Base-by-base conservation (phyloP, 2,797 vertebrate genomes). In the Valencia hispanica region DNA sequence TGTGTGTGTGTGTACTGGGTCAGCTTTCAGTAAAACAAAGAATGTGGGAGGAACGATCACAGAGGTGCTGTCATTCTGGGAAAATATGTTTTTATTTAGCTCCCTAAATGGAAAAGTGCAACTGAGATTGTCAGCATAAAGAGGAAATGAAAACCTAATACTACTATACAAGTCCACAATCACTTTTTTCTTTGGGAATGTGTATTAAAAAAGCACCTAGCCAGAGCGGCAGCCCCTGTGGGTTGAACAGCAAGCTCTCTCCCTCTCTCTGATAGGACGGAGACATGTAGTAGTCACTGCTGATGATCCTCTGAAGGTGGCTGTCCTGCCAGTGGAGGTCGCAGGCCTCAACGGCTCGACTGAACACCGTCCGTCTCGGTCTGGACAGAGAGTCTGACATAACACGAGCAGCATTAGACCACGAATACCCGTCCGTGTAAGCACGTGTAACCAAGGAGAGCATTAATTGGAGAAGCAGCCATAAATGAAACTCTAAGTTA, bases 281-380 rank as follows among this genome's bases (percentile, higher is more conserved):
- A n/a, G 97, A 97, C 91, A 96, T 80, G 72, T 99, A 99, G 94
- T 96, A 96, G 91, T 99, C 97, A 0, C 97, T 98, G 96, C 97
- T 99, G 92, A 99, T 99, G 93, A 99, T 99, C 90, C 97, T 96
- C 93, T 99, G 98, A 70, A 99, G 95, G 92, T 99, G 98, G 92
- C 97, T 98, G 93, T 99, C 98, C 93, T 99, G 98, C 98, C 98
- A 99, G 92, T 99, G 98, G 34, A 99, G 95, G 90, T 99, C 98
- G 74, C 97, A 98, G 41, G 97, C 98, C 91, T 99, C 98, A 0
- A 99, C 95, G 0, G 98, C 97, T 47, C 98, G 95, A 6, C 96
- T 98, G 94, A 99, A 99, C 79, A 99, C 98, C 0, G 97, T 99
- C 92, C 98, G 93, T 87, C 97, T 94, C 27, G 98, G 97, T 90